These are phyloP conservation scores for Antheraea pernyi DNA, from an alignment of 1,140 invertebrate species.

Conservation along the genomic window DNA sequence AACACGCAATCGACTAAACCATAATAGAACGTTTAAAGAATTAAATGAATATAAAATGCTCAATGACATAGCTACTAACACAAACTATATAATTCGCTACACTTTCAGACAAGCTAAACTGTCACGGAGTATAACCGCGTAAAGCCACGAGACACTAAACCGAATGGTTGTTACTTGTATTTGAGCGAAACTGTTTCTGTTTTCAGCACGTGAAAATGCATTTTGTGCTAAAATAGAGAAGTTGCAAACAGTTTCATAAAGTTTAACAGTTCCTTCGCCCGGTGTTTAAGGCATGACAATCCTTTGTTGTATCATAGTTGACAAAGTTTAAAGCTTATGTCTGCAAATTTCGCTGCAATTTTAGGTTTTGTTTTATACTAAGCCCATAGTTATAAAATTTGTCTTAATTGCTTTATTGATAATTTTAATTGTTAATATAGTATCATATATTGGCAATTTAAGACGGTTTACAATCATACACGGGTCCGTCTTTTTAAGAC, in stretches of 20 bases:
- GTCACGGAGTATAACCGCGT: not conserved
- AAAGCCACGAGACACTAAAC: not conserved
- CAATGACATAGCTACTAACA: not conserved
- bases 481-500: too few relatives aligned
- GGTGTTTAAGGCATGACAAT: not conserved
- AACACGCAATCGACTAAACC: too few relatives aligned
- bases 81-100: not conserved
- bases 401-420: too few relatives aligned
- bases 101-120: not conserved
- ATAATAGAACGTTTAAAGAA: too few relatives aligned
- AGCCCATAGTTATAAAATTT: too few relatives aligned
- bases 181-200: not conserved
- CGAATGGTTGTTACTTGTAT: not conserved
- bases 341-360: not conserved
- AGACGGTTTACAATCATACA: too few relatives aligned
- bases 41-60: not conserved
- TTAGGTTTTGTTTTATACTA: not conserved
- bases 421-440: too few relatives aligned
- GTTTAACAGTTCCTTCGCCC: not conserved
- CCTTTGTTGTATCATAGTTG: not conserved
- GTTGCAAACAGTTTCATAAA: not conserved
- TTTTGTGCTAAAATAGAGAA: not conserved
- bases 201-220: not conserved
- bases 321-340: not conserved
- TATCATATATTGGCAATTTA: too few relatives aligned